These are phyloP conservation scores for Leptopilina myrica DNA, from an alignment of 2,888 invertebrate species.

Conservation along the genomic window DNA sequence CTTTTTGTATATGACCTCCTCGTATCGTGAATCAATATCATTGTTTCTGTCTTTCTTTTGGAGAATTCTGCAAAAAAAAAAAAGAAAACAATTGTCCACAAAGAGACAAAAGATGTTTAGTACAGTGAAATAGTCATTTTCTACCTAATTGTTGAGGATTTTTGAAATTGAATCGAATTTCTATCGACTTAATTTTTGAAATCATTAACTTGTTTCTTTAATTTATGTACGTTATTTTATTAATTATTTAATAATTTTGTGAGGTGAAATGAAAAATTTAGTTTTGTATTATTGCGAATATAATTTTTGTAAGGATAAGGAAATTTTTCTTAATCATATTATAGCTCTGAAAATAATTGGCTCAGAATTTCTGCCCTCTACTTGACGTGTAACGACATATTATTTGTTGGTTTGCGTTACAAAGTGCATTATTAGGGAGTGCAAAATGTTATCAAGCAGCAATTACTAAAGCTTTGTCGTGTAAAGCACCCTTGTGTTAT, in stretches of 20 bases:
- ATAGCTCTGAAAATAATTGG: no score
- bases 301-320: no score
- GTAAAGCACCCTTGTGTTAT: conserved; percentile 19
- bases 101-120: not conserved
- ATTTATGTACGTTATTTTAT: no score
- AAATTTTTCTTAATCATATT: no score
- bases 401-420: conserved; percentile 35
- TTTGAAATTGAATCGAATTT: no score
- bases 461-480: conserved; percentile 40
- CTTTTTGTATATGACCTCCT: conserved; percentile 8
- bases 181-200: no score
- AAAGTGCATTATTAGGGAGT: conserved; percentile 37
- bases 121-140: not conserved
- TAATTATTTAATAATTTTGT: no score
- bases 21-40: not conserved
- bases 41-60: conserved; percentile 19
- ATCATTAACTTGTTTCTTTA: no score
- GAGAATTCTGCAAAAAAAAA: not conserved
- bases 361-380: no score
- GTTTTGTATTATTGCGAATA: no score
- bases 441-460: conserved; percentile 39
- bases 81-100: not conserved
- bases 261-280: no score
- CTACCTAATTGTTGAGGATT: no score
- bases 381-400: not conserved